phyloP scores from a whole-genome alignment of 2,888 invertebrate genomes.

The Venusia cambrica region DNA sequence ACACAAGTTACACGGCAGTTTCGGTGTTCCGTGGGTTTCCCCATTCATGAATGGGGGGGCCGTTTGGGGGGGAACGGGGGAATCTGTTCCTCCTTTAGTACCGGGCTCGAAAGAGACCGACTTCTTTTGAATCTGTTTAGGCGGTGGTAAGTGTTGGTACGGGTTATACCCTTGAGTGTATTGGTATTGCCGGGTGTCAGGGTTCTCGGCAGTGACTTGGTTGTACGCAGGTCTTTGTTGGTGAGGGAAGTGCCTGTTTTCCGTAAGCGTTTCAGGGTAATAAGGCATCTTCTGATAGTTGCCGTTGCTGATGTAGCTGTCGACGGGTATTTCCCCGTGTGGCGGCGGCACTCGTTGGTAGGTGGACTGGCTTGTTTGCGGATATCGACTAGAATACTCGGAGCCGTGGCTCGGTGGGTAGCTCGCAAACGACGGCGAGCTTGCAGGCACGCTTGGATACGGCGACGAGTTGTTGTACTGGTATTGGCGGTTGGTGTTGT shows the following conservation, averaged over 20 bases:
- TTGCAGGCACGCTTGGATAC: constrained; percentile 74
- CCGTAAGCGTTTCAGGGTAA: constrained; percentile 53
- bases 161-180: constrained; percentile 68
- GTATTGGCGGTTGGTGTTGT: constrained; percentile 40
- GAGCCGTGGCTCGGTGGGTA: constrained; percentile 76
- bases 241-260: constrained; percentile 56
- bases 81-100: constrained; percentile 84
- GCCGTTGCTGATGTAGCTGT: constrained; percentile 61
- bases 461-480: constrained; percentile 51
- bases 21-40: constrained; percentile 66
- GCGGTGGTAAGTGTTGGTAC: constrained; percentile 83
- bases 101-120: constrained; percentile 87
- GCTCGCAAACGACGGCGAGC: constrained; percentile 69
- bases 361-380: constrained; percentile 63
- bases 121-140: constrained; percentile 84
- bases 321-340: constrained; percentile 66
- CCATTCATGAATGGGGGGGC: constrained; percentile 45
- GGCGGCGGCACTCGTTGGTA: constrained; percentile 84
- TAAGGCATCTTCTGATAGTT: constrained; percentile 67
- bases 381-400: constrained; percentile 77
- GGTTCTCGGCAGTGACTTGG: constrained; percentile 51
- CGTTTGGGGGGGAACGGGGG: constrained; percentile 67
- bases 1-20: constrained; percentile 91
- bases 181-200: constrained; percentile 53
- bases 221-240: constrained; percentile 65